Percentiles rank a stretch among this genome's conserved stretches.
Conservation (phyloP, 2,113 vertebrate species). For the Dicaeum eximium region DNA sequence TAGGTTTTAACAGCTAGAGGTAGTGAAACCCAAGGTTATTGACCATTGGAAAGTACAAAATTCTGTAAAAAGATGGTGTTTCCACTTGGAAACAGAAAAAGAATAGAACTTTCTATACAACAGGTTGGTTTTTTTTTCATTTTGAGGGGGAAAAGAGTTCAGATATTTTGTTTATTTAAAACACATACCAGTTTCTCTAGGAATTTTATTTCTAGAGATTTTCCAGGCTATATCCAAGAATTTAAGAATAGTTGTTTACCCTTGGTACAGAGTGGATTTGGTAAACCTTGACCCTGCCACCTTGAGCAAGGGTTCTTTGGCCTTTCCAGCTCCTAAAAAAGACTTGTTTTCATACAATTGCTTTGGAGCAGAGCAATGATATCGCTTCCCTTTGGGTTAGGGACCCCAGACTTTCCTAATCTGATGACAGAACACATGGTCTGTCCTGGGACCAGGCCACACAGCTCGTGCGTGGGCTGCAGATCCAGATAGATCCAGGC, state of each 20-base stretch:
- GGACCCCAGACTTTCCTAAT: not conserved
- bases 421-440: not conserved
- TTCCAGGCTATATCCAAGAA: not conserved
- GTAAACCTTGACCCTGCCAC: not conserved
- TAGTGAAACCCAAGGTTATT: not conserved
- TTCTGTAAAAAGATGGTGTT: not conserved
- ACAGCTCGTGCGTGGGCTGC: rapidly evolving
- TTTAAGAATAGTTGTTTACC: not conserved
- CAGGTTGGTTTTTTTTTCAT: not conserved
- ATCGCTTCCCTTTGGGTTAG: not conserved
- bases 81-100: not conserved
- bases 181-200: not conserved
- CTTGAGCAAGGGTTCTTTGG: not conserved
- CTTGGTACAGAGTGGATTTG: not conserved
- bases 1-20: not conserved
- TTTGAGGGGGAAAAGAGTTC: not conserved
- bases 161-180: not conserved
- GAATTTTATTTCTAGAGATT: not conserved
- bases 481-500: not conserved
- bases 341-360: not conserved
- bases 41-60: not conserved
- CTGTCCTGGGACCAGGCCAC: not conserved
- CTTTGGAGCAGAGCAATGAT: not conserved
- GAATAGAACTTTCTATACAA: not conserved
- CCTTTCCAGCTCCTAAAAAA: not conserved